phyloP scores from a whole-genome alignment of 2,888 invertebrate species.

The Ectropis crepuscularia region DNA sequence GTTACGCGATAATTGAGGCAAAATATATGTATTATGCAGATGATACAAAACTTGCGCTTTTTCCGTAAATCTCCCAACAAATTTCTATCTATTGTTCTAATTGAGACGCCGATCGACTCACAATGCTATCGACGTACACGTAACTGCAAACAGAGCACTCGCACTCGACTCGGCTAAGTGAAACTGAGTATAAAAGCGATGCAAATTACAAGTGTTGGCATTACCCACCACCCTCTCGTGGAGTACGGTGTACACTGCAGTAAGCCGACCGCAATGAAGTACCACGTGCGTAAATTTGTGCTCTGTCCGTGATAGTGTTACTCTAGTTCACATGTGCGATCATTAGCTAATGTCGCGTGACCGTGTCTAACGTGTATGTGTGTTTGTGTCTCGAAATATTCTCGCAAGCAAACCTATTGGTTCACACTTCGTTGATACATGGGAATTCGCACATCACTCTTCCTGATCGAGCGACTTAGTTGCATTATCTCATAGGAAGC shows the following conservation, averaged over 20 bases:
- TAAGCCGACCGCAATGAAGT: slow-evolving; percentile 69
- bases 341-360: slow-evolving; percentile 40
- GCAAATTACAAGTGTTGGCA: slow-evolving; percentile 79
- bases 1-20: slow-evolving; percentile 55
- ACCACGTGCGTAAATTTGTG: slow-evolving; percentile 72
- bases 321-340: slow-evolving; percentile 40
- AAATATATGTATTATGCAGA: slow-evolving; percentile 51
- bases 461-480: slow-evolving; percentile 53
- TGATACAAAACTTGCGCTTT: slow-evolving; percentile 54
- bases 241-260: slow-evolving; percentile 62
- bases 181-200: slow-evolving; percentile 83
- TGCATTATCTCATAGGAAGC: slow-evolving; percentile 59
- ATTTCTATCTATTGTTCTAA: slow-evolving; percentile 81
- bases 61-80: slow-evolving; percentile 67
- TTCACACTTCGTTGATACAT: slow-evolving; percentile 8
- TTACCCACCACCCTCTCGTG: slow-evolving; percentile 76
- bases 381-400: slow-evolving; percentile 43
- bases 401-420: slow-evolving; percentile 13
- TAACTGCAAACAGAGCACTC: slow-evolving; percentile 72
- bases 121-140: slow-evolving; percentile 68
- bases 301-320: slow-evolving; percentile 49
- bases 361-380: slow-evolving; percentile 44
- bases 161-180: slow-evolving; percentile 67
- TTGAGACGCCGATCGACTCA: slow-evolving; percentile 69
- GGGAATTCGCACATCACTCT: slow-evolving; percentile 41